Percentiles rank a stretch among this genome's conserved stretches.
phyloP scores from a whole-genome alignment of 1,140 invertebrate genomes.

The Cheumatopsyche charites region DNA sequence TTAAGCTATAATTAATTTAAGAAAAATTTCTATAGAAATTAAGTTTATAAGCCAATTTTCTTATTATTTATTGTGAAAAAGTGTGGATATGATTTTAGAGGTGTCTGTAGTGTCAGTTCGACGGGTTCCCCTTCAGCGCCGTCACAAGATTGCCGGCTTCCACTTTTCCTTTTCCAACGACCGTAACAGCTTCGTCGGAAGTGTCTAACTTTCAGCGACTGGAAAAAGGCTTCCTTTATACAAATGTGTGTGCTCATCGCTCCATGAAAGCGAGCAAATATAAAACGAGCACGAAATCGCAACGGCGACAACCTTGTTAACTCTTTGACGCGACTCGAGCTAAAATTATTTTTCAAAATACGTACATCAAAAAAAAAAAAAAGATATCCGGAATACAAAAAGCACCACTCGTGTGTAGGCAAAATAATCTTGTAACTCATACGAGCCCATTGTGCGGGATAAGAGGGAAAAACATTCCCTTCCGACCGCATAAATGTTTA shows the following conservation, averaged over 20 bases:
- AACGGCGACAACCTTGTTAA: not conserved
- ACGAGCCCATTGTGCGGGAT: constrained; percentile 35
- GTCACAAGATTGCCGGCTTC: constrained; percentile 22
- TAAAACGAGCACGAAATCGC: not conserved
- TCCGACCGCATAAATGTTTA: constrained; percentile 45
- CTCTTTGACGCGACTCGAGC: too few species aligned
- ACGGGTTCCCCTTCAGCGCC: constrained; percentile 10
- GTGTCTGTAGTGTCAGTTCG: constrained; percentile 1
- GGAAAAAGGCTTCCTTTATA: constrained; percentile 2
- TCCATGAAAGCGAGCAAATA: constrained; percentile 5
- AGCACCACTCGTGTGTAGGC: constrained; percentile 10
- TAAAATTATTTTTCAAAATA: not conserved
- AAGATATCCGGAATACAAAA: not conserved
- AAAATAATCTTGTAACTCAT: constrained; percentile 46
- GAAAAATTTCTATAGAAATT: too few species aligned
- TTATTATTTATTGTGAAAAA: constrained; percentile 13
- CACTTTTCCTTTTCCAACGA: constrained; percentile 21
- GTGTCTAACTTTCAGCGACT: constrained; percentile 26
- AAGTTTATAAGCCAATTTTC: too few species aligned
- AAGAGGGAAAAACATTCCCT: constrained; percentile 35
- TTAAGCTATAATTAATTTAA: too few species aligned
- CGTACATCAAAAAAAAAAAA: not conserved
- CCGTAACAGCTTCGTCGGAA: constrained; percentile 31
- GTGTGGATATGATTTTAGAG: constrained; percentile 5
- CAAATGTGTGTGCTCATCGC: constrained; percentile 15